Evolutionary conservation across 1,140 invertebrate species (phyloP).

Genomic region (Bombus affinis): DNA sequence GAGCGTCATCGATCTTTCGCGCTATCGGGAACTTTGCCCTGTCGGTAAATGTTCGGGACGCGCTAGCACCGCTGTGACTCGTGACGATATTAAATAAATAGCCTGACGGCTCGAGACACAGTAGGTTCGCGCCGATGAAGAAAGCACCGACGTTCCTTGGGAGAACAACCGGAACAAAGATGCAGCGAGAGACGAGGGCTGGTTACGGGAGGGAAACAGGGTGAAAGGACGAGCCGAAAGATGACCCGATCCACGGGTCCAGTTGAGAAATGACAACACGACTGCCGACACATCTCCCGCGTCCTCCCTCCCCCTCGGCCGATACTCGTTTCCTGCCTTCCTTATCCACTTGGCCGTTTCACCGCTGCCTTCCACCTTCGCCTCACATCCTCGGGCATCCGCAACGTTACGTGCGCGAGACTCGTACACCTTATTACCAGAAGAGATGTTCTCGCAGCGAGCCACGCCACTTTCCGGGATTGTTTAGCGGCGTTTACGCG

Average conservation of each 20-base stretch:
- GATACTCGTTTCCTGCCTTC: slow-evolving; percentile 21
- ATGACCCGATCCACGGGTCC: slow-evolving; percentile 49
- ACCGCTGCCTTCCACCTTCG: not conserved
- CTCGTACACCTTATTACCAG: slow-evolving; percentile 63
- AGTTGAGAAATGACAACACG: slow-evolving; percentile 74
- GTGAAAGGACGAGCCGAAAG: slow-evolving; percentile 19
- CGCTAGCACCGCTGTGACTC: slow-evolving; percentile 45
- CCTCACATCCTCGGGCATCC: not conserved
- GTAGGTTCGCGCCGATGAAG: slow-evolving; percentile 29
- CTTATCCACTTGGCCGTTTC: slow-evolving; percentile 18
- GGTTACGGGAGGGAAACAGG: not conserved
- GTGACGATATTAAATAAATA: slow-evolving; percentile 75
- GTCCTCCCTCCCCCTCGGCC: not conserved
- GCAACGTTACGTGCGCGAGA: slow-evolving; percentile 22
- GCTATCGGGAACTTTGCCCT: not conserved
- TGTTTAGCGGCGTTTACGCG: slow-evolving; percentile 73
- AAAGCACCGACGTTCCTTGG: not conserved
- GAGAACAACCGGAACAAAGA: not conserved
- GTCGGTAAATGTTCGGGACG: slow-evolving; percentile 10
- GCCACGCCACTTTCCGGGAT: slow-evolving; percentile 67
- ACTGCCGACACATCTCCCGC: slow-evolving; percentile 56
- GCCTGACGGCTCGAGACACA: slow-evolving; percentile 56
- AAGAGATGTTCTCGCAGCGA: slow-evolving; percentile 60
- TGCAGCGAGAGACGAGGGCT: not conserved
- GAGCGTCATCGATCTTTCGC: slow-evolving; percentile 51